Conservation (phyloP, 2,888 invertebrate species). For the Boloria euphrosyne region DNA sequence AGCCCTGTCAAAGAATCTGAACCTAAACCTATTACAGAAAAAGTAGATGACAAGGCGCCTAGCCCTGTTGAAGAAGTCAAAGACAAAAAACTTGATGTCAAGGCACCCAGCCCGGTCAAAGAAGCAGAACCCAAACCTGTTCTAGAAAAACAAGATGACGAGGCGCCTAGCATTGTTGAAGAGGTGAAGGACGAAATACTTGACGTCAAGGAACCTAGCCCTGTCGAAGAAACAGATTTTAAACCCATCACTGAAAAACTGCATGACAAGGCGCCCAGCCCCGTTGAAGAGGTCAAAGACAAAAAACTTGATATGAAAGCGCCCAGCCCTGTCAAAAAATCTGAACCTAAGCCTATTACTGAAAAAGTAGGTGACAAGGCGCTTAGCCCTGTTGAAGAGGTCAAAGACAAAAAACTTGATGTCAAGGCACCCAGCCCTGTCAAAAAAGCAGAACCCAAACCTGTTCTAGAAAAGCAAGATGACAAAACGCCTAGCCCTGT, state of each 20-base stretch:
- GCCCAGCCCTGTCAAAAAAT: slow-evolving; percentile 28
- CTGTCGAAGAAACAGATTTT: too few relatives aligned
- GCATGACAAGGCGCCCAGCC: too few relatives aligned
- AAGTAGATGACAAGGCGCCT: not conserved
- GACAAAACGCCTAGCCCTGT: slow-evolving; percentile 29
- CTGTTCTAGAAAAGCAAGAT: not conserved
- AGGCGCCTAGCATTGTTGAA: too few relatives aligned
- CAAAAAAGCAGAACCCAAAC: not conserved
- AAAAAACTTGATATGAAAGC: too few relatives aligned
- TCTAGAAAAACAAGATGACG: too few relatives aligned
- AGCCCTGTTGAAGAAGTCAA: too few relatives aligned
- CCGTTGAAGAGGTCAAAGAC: too few relatives aligned
- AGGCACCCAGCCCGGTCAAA: too few relatives aligned
- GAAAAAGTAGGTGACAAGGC: not conserved
- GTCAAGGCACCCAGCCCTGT: slow-evolving; percentile 13
- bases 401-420: slow-evolving; percentile 3
- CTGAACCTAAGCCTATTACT: not conserved
- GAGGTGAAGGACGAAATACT: too few relatives aligned
- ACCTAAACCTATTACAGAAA: not conserved
- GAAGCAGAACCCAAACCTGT: too few relatives aligned
- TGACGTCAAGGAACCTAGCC: too few relatives aligned
- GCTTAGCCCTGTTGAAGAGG: not conserved
- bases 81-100: slow-evolving; percentile 23
- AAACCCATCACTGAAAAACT: too few relatives aligned
- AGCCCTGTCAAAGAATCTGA: slow-evolving; percentile 23